Percentiles rank a stretch among this genome's conserved stretches.
Evolutionary conservation across 2,797 vertebrate genomes (phyloP).

Genomic region (Schizothorax lantsangensis): DNA sequence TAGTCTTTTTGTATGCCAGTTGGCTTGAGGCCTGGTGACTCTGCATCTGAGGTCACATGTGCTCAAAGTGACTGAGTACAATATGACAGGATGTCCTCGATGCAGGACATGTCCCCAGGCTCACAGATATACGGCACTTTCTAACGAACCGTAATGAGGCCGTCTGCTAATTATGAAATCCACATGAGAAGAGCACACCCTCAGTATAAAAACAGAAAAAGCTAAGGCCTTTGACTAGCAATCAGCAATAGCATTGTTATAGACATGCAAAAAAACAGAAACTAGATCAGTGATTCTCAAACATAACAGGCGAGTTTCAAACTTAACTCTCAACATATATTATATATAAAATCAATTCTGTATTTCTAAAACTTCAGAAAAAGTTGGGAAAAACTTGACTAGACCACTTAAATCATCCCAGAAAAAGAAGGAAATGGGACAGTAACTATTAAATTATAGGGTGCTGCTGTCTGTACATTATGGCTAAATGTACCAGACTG

Average conservation of each 20-base stretch:
- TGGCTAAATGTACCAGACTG: not conserved
- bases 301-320: not conserved
- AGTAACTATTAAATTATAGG: not conserved
- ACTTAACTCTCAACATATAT: not conserved
- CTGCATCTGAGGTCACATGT: slow-evolving; percentile 44
- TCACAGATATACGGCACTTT: slow-evolving; percentile 25
- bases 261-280: not conserved
- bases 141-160: slow-evolving; percentile 59
- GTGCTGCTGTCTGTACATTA: not conserved
- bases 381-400: not conserved
- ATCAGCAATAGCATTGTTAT: not conserved
- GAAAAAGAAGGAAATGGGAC: not conserved
- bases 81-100: slow-evolving; percentile 50
- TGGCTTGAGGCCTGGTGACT: slow-evolving; percentile 31
- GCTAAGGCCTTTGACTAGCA: not conserved
- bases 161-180: slow-evolving; percentile 56
- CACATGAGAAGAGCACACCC: slow-evolving; percentile 39
- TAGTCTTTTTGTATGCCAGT: not conserved
- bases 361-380: not conserved
- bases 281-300: not conserved
- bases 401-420: not conserved
- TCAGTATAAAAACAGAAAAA: not conserved
- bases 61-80: slow-evolving; percentile 35
- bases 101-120: slow-evolving; percentile 55
- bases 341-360: not conserved